Evolutionary conservation across 2,113 vertebrate species (phyloP), one percentile per base, ranked within the genome.

Genomic region (Coturnix japonica): DNA sequence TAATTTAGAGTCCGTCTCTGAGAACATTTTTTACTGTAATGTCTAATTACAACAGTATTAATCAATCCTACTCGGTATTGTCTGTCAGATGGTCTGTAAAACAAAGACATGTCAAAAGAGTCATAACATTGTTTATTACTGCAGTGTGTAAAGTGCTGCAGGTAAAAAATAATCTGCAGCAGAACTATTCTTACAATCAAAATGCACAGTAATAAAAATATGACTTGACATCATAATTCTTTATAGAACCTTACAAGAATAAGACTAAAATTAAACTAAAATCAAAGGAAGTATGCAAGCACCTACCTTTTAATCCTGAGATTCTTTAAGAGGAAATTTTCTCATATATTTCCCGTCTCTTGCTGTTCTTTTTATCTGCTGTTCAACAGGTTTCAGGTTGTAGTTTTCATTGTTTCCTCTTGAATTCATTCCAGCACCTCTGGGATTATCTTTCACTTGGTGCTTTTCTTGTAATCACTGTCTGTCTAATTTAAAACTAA

Each of bases 371-470:
- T 90, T 96, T 97, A 95, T 95, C 74, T 95, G 35, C 75, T 87
- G 77, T 94, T 93, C 87, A 96, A 96, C 87, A 92, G 92, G 89
- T 96, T 95, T 94, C 78, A 95, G 93, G 87, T 39, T 95, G 72
- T 57, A 92, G 84, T 82, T 95, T 91, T 53, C 92, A 97, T 97
- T 98, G 87, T 97, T 97, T 97, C 79, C 78, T 93, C 77, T 90
- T 95, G 87, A 96, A 96, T 91, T 46, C 47, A 64, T 85, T 51
- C 26, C 63, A 60, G 54, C 72, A 91, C 65, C 79, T 94, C 67
- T 90, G 63, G 25, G 9, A 90, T 95, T 86, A 35, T 91, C 47
- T 94, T 91, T 85, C 86, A 64, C 72, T 85, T 71, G 89, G 95
- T 96, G 10, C 37, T 95, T 60, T 94, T 54, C 31, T 49, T 95